phyloP scores from a whole-genome alignment of 1,140 invertebrate genomes.

The Zaprionus gabonicus region DNA sequence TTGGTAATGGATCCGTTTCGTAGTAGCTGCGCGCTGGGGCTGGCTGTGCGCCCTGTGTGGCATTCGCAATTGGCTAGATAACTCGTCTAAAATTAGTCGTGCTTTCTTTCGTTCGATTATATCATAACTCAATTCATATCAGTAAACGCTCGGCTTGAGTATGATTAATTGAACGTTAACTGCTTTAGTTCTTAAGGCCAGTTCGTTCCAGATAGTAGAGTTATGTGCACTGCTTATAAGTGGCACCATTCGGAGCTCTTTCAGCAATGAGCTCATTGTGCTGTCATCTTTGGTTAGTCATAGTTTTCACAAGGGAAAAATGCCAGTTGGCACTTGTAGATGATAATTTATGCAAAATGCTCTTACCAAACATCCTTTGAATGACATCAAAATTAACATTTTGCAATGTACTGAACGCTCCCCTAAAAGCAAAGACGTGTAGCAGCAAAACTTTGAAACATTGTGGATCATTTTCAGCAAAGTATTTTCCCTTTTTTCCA shows the following conservation, averaged over 20 bases:
- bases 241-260: slow-evolving; percentile 11
- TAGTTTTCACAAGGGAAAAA: neutral
- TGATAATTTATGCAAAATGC: neutral
- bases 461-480: neutral
- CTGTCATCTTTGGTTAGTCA: slow-evolving; percentile 42
- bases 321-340: neutral
- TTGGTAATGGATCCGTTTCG: slow-evolving; percentile 9
- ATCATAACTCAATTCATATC: slow-evolving; percentile 53
- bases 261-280: slow-evolving; percentile 32
- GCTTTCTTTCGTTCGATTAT: slow-evolving; percentile 47
- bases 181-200: slow-evolving; percentile 12
- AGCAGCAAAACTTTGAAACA: neutral
- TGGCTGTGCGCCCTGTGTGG: slow-evolving; percentile 41
- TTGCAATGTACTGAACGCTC: neutral
- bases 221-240: neutral
- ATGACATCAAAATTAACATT: neutral
- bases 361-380: neutral
- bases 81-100: slow-evolving; percentile 55
- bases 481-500: neutral
- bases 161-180: slow-evolving; percentile 58
- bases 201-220: slow-evolving; percentile 24
- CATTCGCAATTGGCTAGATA: slow-evolving; percentile 36
- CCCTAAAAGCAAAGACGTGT: slow-evolving; percentile 5
- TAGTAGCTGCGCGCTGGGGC: neutral
- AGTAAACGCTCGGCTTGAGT: slow-evolving; percentile 44